Evolutionary conservation across 1,140 invertebrate species (phyloP), one percentile per base, ranked within the genome.

Genomic region (Drosophila willistoni): DNA sequence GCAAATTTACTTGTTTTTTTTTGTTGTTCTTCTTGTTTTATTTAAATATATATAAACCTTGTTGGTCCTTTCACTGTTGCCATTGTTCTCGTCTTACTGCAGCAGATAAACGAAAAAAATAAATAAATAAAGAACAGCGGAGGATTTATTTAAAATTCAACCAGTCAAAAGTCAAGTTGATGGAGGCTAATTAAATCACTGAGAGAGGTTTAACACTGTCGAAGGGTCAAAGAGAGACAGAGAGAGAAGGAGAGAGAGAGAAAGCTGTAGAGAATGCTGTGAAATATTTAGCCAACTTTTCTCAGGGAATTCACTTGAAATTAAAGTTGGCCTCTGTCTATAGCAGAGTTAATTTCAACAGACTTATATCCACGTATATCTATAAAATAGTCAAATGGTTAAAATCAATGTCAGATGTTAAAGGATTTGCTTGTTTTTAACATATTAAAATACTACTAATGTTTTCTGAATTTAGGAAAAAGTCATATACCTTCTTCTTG

Each of bases 81-180:
- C 34, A 44, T 64, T 76, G 29, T 39, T 59, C 14, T 36, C 14
- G 14, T 59, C 33, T 19, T 59, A 9, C 7, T 59, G 14, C 7
- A 55, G 13, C 12, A 73, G 71, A 73, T 66, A 73, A 47, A 44
- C 64, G 47, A 74, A 39, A 36, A 36, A 47, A 39, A 63, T 29
- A 51, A 56, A 62, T 57, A 54, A 71, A 66, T 66, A 29, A 47
- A n/a, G 34, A 5, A 62, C 33, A 59, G 42, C 17, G 9, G 10
- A 22, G 19, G 66, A 77, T 77, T 77, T 77, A 77, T 70, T 70
- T 76, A 34, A 75, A 42, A 70, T 77, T 77, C 73, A 77, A 70
- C 66, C 66, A 74, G 73, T 71, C 73, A 77, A 77, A 77, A 77
- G 73, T 77, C 73, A 77, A 60, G 73, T 34, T 70, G 36, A 77